A percentile compares a stretch with the other conserved stretches of the same genome.
Conservation (phyloP, 2,888 invertebrate genomes). For the Thelaira solivaga region DNA sequence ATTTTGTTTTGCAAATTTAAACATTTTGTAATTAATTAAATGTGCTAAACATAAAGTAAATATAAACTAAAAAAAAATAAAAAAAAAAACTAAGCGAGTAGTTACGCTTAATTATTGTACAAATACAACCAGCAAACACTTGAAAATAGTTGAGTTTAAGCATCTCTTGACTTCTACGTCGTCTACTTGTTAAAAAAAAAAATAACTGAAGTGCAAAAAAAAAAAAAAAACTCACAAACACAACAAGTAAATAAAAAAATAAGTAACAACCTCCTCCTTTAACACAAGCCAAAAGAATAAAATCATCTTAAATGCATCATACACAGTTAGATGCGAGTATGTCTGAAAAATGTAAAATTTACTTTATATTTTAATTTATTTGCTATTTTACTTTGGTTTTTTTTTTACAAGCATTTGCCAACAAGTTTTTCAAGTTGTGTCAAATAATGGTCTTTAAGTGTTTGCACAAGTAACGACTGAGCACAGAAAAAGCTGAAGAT, state of each 20-base stretch:
- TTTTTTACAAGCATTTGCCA: constrained; percentile 35
- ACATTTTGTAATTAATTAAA: constrained; percentile 58
- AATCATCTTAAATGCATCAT: constrained; percentile 16
- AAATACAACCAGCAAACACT: constrained; percentile 10
- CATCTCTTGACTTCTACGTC: constrained; percentile 43
- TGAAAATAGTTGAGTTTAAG: constrained; percentile 36
- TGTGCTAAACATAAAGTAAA: constrained; percentile 23
- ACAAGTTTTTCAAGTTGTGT: constrained; percentile 61
- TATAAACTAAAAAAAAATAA: background rate
- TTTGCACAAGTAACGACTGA: constrained; percentile 46
- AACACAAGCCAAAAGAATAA: constrained; percentile 8
- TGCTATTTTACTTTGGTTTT: background rate
- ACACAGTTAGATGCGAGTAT: background rate
- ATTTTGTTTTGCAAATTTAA: constrained; percentile 44
- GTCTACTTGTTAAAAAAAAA: constrained; percentile 14
- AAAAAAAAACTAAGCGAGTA: constrained; percentile 7
- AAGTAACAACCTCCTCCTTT: constrained; percentile 10
- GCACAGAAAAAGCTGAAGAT: constrained; percentile 1
- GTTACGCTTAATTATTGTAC: constrained; percentile 15
- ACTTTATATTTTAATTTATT: constrained; percentile 26
- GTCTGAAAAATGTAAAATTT: constrained; percentile 23
- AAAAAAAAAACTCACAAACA: background rate
- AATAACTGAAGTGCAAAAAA: background rate
- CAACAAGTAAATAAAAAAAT: constrained; percentile 20
- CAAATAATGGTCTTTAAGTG: constrained; percentile 54